Percentiles rank a stretch among this genome's conserved stretches.
These are phyloP conservation scores for Drymodes brunneopygia DNA, from an alignment of 2,113 vertebrate species.

Conservation along the genomic window DNA sequence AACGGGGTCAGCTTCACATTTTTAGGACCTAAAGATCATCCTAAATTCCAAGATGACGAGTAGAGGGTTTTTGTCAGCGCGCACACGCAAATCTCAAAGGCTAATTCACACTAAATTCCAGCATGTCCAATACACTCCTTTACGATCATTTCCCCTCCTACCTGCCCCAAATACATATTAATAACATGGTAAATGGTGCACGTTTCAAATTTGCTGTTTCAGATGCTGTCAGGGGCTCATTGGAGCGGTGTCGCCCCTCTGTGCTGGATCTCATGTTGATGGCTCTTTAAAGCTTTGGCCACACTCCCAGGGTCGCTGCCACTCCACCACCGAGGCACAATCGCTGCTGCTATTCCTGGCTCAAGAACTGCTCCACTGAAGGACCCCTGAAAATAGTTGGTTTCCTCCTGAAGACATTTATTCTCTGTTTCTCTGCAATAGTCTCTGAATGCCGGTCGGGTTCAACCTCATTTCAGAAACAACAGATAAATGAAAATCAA, in stretches of 20 bases:
- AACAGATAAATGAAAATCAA: background rate
- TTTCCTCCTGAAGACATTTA: background rate
- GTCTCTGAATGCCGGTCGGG: background rate
- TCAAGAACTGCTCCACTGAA: background rate
- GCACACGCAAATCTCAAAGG: background rate
- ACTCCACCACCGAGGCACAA: background rate
- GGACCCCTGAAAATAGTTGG: background rate
- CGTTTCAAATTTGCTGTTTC: background rate
- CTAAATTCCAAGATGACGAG: background rate
- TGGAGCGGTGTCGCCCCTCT: background rate
- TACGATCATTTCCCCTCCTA: background rate
- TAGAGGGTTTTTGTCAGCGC: background rate
- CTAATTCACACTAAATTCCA: background rate
- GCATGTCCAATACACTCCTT: background rate
- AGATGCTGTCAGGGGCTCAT: background rate
- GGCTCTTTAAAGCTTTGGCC: background rate
- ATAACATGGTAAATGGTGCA: background rate
- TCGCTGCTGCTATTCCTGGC: conserved; percentile 20
- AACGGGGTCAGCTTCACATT: background rate
- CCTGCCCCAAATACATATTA: conserved; percentile 32
- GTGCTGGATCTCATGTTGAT: background rate
- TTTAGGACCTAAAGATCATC: background rate
- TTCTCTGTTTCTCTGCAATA: background rate
- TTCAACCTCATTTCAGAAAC: background rate
- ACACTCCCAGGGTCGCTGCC: background rate